Evolutionary conservation across 2,113 vertebrate species (phyloP).

Genomic region (Eulemur rufifrons): DNA sequence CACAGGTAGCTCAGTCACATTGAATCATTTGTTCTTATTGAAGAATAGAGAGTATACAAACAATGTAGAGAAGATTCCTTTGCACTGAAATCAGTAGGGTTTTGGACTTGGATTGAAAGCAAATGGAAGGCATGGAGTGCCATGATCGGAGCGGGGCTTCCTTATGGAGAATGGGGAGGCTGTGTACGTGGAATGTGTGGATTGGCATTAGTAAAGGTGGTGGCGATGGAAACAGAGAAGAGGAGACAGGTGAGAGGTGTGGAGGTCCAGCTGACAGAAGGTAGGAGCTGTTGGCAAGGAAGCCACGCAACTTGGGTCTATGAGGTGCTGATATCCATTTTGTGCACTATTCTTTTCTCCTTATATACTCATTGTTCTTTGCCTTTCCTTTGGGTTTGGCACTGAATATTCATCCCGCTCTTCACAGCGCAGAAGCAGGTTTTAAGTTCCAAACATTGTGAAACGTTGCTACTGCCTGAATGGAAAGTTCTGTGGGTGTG

Average conservation of each 20-base stretch:
- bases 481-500: conserved; percentile 6
- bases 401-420: neutral
- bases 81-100: neutral
- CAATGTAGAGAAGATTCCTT: neutral
- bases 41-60: neutral
- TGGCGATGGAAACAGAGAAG: neutral
- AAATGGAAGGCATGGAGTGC: neutral
- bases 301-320: rapidly evolving
- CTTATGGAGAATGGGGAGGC: neutral
- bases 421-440: neutral
- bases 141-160: neutral
- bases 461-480: neutral
- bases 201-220: neutral
- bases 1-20: rapidly evolving
- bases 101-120: neutral
- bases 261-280: rapidly evolving
- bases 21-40: neutral
- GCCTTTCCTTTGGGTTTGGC: neutral
- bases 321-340: rapidly evolving
- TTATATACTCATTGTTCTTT: neutral
- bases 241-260: rapidly evolving
- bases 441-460: neutral
- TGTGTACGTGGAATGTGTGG: rapidly evolving
- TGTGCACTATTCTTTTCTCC: neutral
- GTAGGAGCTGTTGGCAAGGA: rapidly evolving